Evolutionary conservation across 2,797 vertebrate genomes (phyloP).

Genomic region (Scarus forsteni): DNA sequence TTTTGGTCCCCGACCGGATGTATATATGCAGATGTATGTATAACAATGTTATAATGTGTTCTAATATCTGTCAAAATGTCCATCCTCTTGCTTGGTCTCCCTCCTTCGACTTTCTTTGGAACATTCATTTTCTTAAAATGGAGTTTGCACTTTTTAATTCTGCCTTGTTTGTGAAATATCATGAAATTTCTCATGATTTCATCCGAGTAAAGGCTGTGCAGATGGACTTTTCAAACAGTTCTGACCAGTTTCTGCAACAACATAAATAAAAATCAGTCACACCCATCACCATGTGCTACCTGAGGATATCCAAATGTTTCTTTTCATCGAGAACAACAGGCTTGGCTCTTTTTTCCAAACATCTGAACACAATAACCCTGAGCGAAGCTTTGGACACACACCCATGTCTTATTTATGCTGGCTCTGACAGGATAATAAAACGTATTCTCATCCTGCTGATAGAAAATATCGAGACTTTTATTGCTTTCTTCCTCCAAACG

Average conservation of each 20-base stretch:
- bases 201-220: not conserved
- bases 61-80: no score
- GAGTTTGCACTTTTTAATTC: no score
- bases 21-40: no score
- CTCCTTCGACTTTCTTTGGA: no score
- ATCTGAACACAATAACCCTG: constrained; percentile 54
- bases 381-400: constrained; percentile 51
- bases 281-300: constrained; percentile 58
- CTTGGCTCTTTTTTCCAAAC: constrained; percentile 23
- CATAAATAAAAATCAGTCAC: constrained; percentile 23
- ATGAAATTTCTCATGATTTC: no score
- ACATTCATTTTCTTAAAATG: no score
- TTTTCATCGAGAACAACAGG: constrained; percentile 38
- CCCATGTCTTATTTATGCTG: constrained; percentile 60
- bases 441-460: constrained; percentile 30
- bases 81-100: no score
- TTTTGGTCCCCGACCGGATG: no score
- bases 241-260: constrained; percentile 1
- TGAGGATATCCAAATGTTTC: constrained; percentile 67
- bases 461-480: constrained; percentile 37
- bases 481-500: constrained; percentile 16
- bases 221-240: constrained; percentile 1
- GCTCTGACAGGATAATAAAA: constrained; percentile 36
- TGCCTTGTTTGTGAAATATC: no score
- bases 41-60: no score